These are phyloP conservation scores for Hyposoter dolosus DNA, from an alignment of 2,888 invertebrate species.

Conservation along the genomic window DNA sequence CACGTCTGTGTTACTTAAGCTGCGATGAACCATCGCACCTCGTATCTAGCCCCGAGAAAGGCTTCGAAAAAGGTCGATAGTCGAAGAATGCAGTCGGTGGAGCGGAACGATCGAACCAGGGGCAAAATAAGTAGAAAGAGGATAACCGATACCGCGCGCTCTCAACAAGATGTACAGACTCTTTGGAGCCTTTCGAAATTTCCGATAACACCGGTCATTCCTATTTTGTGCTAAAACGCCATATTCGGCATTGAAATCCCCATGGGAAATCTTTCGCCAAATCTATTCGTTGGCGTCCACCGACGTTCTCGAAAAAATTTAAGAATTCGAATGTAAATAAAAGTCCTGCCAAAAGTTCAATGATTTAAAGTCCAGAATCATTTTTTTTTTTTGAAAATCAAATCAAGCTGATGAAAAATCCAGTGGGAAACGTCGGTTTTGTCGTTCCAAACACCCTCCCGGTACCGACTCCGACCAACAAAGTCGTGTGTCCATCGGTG, in stretches of 20 bases:
- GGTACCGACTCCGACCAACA: background rate
- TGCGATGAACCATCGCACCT: slow-evolving; percentile 29
- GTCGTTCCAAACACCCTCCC: background rate
- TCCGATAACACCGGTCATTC: background rate
- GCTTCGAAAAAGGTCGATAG: slow-evolving; percentile 67
- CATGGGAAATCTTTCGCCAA: background rate
- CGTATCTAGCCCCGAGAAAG: slow-evolving; percentile 19
- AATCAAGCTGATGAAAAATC: background rate
- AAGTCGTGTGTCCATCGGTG: background rate
- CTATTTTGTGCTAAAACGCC: background rate
- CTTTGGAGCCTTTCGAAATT: slow-evolving; percentile 27
- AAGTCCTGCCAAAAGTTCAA: background rate
- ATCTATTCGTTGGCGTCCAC: background rate
- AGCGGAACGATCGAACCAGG: slow-evolving; percentile 59
- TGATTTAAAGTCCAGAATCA: background rate
- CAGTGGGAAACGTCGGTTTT: background rate
- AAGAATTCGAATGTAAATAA: background rate
- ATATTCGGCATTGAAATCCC: background rate
- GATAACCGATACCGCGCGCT: slow-evolving; percentile 44
- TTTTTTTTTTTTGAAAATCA: background rate
- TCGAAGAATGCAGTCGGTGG: slow-evolving; percentile 72
- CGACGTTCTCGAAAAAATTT: background rate
- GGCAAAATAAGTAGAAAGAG: slow-evolving; percentile 43
- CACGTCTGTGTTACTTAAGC: slow-evolving; percentile 20
- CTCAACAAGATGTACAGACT: slow-evolving; percentile 30